phyloP scores from a whole-genome alignment of 2,113 vertebrate species.

The Tachysurus vachellii region DNA sequence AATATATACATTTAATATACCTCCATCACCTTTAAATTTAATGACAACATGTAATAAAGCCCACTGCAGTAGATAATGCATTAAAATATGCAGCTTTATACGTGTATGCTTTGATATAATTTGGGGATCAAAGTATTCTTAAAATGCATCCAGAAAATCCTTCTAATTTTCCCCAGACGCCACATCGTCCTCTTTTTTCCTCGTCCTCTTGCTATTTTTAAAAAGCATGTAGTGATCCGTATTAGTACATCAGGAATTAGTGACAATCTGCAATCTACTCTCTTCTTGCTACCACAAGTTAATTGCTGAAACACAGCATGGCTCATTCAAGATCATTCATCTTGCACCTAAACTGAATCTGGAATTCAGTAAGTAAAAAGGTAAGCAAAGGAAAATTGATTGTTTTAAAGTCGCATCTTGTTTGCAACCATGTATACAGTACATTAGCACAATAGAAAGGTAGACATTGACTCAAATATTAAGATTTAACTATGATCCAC shows the following conservation, averaged over 20 bases:
- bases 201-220: conserved; percentile 4
- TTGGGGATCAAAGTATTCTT: neutral
- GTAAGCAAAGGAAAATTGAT: neutral
- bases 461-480: too few species aligned
- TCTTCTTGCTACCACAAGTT: neutral
- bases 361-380: neutral
- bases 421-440: too few species aligned
- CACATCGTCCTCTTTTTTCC: neutral
- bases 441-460: too few species aligned
- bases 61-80: neutral
- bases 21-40: neutral
- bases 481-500: too few species aligned
- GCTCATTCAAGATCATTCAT: neutral
- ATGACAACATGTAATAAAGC: neutral
- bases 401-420: too few species aligned
- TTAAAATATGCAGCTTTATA: too few species aligned
- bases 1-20: neutral
- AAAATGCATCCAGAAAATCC: neutral
- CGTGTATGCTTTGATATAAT: neutral
- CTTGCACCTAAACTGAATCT: neutral
- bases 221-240: conserved; percentile 1
- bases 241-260: neutral
- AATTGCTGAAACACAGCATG: neutral
- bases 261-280: neutral
- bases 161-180: neutral